These are phyloP conservation scores for Drosophila kambysellisi DNA, from an alignment of 2,888 invertebrate genomes.

Conservation along the genomic window DNA sequence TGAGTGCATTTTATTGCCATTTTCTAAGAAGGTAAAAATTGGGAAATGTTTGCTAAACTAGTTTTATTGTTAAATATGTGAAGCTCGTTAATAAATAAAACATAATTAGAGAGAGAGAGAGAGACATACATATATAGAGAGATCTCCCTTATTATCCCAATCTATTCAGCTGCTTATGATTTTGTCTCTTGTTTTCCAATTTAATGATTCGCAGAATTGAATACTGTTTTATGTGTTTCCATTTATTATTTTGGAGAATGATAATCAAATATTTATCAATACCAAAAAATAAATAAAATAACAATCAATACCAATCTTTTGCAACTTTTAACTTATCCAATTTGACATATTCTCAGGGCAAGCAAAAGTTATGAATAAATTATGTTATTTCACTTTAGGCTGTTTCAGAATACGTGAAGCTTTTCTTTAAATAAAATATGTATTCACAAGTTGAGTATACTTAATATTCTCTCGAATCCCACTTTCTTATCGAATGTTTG, in stretches of 20 bases:
- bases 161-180: background rate
- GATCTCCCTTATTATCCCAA: background rate
- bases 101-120: background rate
- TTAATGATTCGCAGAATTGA: background rate
- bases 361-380: background rate
- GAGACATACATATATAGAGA: too few relatives aligned
- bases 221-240: background rate
- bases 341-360: background rate
- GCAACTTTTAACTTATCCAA: background rate
- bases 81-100: background rate
- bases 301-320: background rate
- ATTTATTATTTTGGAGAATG: background rate
- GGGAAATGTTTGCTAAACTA: background rate
- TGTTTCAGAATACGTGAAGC: background rate
- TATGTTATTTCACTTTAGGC: background rate
- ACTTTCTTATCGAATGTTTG: slow-evolving; percentile 18
- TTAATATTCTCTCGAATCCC: background rate
- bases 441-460: background rate
- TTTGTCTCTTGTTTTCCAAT: background rate
- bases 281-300: too few relatives aligned
- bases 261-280: too few relatives aligned
- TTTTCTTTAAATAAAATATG: background rate
- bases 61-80: background rate
- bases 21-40: background rate
- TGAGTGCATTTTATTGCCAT: accelerated